A percentile compares a stretch with the other conserved stretches of the same genome.
Evolutionary conservation across 2,113 vertebrate species (phyloP).

Genomic region (Lophotis ruficrista): DNA sequence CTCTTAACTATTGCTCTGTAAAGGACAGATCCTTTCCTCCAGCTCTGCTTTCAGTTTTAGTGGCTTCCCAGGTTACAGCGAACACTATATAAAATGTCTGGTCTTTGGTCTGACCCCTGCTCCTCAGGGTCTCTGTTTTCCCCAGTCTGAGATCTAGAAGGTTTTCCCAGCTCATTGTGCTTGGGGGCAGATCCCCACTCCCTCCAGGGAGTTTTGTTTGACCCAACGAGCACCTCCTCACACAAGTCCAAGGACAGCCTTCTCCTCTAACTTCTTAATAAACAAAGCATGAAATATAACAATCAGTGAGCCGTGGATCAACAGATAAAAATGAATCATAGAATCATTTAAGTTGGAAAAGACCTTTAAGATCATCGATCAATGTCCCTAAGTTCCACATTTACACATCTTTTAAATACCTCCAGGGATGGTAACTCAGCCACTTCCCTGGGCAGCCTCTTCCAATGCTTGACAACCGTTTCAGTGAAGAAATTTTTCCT

Average conservation of each 20-base stretch:
- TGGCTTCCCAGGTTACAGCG: neutral
- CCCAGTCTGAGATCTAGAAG: neutral
- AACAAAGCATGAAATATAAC: neutral
- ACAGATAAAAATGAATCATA: neutral
- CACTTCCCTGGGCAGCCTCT: neutral
- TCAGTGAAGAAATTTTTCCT: neutral
- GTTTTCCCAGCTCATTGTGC: neutral
- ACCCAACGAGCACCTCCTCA: neutral
- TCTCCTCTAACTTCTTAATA: neutral
- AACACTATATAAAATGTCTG: neutral
- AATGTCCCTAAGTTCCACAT: neutral
- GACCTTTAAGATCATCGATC: neutral
- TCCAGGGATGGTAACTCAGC: neutral
- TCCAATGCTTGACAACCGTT: neutral
- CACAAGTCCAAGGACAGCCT: neutral
- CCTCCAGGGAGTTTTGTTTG: neutral
- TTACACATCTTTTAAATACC: neutral
- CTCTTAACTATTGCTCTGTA: neutral
- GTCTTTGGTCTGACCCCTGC: neutral
- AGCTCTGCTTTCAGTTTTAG: neutral
- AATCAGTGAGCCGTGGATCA: neutral
- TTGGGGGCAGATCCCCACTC: rapidly evolving
- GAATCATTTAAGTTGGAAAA: neutral
- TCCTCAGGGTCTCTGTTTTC: neutral
- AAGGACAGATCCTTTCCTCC: neutral